These are phyloP conservation scores for Nomada lathburiana DNA, from an alignment of 2,888 invertebrate species.

Conservation along the genomic window DNA sequence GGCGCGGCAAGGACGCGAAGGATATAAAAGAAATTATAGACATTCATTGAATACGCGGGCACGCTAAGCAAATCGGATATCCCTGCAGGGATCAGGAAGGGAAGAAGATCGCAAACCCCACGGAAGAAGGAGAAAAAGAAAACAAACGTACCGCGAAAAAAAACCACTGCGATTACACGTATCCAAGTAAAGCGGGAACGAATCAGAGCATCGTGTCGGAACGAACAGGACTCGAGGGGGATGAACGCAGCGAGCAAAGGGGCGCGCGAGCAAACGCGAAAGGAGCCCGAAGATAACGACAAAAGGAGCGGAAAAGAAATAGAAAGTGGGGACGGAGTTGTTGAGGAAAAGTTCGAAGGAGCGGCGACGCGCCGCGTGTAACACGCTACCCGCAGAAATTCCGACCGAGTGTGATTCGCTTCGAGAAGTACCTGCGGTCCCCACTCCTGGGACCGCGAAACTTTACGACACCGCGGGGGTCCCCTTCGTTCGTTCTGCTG, in stretches of 20 bases:
- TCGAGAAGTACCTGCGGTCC: constrained; percentile 15
- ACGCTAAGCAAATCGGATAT: not conserved
- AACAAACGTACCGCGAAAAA: not conserved
- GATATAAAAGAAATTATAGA: no score
- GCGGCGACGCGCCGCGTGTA: constrained; percentile 12
- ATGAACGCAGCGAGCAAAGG: not conserved
- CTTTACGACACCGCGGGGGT: constrained; percentile 1
- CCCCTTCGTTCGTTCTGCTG: not conserved
- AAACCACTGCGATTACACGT: not conserved
- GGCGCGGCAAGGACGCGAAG: no score
- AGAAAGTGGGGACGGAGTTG: constrained; percentile 7
- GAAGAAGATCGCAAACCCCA: not conserved
- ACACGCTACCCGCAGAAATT: constrained; percentile 64
- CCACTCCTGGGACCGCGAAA: not conserved
- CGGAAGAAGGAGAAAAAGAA: not conserved
- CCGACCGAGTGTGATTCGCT: constrained; percentile 63
- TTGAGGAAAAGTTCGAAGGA: not conserved
- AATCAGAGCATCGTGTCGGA: not conserved
- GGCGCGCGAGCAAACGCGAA: not conserved
- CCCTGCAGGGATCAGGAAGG: not conserved
- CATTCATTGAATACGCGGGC: no score
- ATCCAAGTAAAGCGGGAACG: not conserved
- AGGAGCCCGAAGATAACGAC: not conserved
- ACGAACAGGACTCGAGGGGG: not conserved
- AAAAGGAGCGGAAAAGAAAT: not conserved